Evolutionary conservation across 1,140 invertebrate genomes (phyloP), one percentile per base, ranked within the genome.

Genomic region (Hylyphantes graminicola): DNA sequence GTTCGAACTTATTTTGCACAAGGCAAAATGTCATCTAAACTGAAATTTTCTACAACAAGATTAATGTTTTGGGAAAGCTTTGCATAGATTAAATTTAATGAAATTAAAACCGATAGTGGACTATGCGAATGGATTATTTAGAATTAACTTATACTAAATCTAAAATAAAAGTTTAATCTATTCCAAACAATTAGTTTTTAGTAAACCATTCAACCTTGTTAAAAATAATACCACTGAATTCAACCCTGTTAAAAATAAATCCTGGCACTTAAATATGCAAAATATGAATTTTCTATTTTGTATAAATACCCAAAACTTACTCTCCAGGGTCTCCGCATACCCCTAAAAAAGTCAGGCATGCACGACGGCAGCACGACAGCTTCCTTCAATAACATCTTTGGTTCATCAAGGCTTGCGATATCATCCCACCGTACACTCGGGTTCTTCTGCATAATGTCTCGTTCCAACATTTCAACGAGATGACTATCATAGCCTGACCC

Each of bases 301-400:
- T 35, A 35, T 35, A 5, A 35, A 35, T 35, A 35, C 35, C 35
- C 35, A 61, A 70, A 70, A 48, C 12, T 74, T 65, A 90, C 90
- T 88, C 98, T 95, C 95, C 95, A 97, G 64, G 95, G 95, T 86
- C 95, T 90, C 35, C 96, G 92, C 87, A 99, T 99, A 48, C 97
- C 96, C 93, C 96, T 98, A 89, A 99, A 99, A 90, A 97, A 99
- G 88, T 99, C 96, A 8, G 98, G 98, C 94, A 99, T 98, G 92
- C 96, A 94, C 93, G 99, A 96, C 9, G 98, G 98, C 87, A 99
- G 91, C 17, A 99, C 97, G 19, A 99, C 97, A 74, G 98, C 98
- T 92, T 99, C 98, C 90, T 99, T 96, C 19, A 99, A 90, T 53
- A 99, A 90, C 86, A 95, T 91, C 90, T 99, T 99, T 2, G 97